These are phyloP conservation scores for Pelobates cultripes DNA, from an alignment of 2,797 vertebrate genomes.

Conservation along the genomic window DNA sequence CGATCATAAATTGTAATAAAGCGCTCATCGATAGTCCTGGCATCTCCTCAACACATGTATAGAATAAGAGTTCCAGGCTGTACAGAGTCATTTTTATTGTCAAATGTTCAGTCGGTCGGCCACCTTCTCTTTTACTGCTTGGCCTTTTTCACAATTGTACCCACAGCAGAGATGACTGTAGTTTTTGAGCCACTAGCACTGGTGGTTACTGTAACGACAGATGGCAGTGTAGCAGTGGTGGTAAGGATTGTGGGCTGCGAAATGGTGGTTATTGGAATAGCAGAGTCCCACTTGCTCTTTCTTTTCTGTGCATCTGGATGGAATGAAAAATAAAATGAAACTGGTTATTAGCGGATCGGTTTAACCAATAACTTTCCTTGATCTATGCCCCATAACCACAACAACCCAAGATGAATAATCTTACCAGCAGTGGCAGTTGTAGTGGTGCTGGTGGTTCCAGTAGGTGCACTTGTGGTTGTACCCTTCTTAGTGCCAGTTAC, in stretches of 20 bases:
- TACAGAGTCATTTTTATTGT: neutral
- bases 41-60: neutral
- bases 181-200: conserved; percentile 97
- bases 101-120: neutral
- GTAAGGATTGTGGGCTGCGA: conserved; percentile 93
- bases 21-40: too few species aligned
- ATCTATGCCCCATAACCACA: too few species aligned
- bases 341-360: neutral
- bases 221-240: conserved; percentile 87
- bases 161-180: conserved; percentile 95
- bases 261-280: conserved; percentile 88
- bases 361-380: too few species aligned
- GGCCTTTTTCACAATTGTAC: conserved; percentile 95
- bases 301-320: conserved; percentile 93
- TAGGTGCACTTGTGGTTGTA: conserved; percentile 80
- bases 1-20: too few species aligned
- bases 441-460: conserved; percentile 82
- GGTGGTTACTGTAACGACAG: conserved; percentile 94
- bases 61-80: neutral
- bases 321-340: neutral
- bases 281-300: conserved; percentile 98
- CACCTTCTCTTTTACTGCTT: conserved; percentile 83
- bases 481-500: conserved; percentile 97
- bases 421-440: conserved; percentile 88
- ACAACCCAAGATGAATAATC: too few species aligned